These are phyloP conservation scores for Turritopsis dohrnii DNA, from an alignment of 30 jellyfish, hydroid and myxozoan genomes.

Conservation along the genomic window DNA sequence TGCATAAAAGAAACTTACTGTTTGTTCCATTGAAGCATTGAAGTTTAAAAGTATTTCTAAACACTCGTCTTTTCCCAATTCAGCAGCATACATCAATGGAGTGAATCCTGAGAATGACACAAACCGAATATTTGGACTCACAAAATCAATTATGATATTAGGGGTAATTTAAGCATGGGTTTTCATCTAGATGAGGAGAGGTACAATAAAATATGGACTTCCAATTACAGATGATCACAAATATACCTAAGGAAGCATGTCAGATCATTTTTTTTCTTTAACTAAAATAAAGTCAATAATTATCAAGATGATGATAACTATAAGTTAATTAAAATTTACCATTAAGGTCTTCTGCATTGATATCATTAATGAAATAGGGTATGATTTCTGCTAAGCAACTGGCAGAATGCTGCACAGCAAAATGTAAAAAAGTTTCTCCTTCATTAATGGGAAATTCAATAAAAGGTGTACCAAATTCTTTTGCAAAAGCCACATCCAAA, in stretches of 20 bases:
- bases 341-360: conserved; percentile 41
- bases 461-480: conserved; percentile 15
- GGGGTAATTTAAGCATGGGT: too few relatives aligned
- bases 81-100: conserved; percentile 82
- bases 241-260: too few relatives aligned
- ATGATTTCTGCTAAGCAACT: conserved; percentile 35
- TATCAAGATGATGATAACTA: too few relatives aligned
- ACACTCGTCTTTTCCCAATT: conserved; percentile 58
- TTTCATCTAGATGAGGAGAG: too few relatives aligned
- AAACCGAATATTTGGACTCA: background rate
- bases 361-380: conserved; percentile 21
- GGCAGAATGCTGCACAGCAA: conserved; percentile 53
- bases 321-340: conserved; percentile 44
- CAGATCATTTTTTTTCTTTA: too few relatives aligned
- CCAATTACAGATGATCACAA: too few relatives aligned
- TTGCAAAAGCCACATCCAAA: conserved; percentile 2
- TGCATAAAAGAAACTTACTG: background rate
- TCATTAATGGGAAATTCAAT: conserved; percentile 42
- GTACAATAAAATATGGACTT: too few relatives aligned
- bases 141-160: too few relatives aligned
- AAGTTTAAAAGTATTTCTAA: conserved; percentile 34
- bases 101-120: conserved; percentile 50
- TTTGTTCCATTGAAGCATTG: conserved; percentile 35
- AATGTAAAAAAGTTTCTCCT: conserved; percentile 57
- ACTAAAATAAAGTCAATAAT: too few relatives aligned